These are phyloP conservation scores for Nesoenas mayeri DNA, from an alignment of 2,113 vertebrate genomes.

Conservation along the genomic window DNA sequence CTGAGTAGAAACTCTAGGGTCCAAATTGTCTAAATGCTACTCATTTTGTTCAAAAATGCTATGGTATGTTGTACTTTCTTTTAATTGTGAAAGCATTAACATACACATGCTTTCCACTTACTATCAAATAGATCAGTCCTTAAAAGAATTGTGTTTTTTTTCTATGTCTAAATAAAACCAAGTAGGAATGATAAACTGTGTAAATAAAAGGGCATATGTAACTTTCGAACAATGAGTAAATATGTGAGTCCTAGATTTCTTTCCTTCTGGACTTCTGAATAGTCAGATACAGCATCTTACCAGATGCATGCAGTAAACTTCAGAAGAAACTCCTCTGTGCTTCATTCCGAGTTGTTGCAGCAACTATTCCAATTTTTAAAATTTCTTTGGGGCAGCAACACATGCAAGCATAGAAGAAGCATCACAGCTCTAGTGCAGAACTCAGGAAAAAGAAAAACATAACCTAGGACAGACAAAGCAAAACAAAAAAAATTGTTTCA, in stretches of 20 bases:
- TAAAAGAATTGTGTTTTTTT: not conserved
- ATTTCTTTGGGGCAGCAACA: not conserved
- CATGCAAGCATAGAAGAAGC: not conserved
- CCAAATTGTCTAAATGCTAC: not conserved
- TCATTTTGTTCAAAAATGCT: not conserved
- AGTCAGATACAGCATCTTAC: not conserved
- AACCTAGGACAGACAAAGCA: not conserved
- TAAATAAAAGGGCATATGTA: not conserved
- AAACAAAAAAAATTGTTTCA: not conserved
- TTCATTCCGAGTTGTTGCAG: not conserved
- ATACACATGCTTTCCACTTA: not conserved
- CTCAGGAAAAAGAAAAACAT: not conserved
- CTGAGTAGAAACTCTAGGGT: not conserved
- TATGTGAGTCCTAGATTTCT: not conserved
- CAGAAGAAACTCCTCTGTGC: not conserved
- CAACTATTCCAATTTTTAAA: not conserved
- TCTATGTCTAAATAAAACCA: not conserved
- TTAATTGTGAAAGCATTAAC: not conserved
- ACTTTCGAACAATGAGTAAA: not conserved
- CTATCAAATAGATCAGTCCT: not conserved
- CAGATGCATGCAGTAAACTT: not conserved
- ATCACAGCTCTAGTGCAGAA: not conserved
- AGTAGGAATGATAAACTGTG: not conserved
- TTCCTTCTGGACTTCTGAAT: not conserved
- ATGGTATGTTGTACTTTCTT: not conserved